These are phyloP conservation scores for Sebastes nivosus DNA, from an alignment of 2,797 vertebrate genomes.

Conservation along the genomic window DNA sequence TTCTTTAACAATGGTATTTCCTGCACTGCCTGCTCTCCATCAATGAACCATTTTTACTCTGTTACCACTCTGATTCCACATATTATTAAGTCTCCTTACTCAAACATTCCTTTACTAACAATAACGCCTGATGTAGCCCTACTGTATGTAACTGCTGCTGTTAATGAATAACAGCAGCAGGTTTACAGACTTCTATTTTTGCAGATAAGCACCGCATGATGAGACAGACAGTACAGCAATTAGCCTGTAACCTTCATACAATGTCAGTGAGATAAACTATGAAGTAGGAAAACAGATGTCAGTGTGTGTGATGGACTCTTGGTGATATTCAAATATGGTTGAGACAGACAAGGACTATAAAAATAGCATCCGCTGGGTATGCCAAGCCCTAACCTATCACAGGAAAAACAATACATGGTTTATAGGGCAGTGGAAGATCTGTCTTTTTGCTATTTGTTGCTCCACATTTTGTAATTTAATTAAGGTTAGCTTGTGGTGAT, in stretches of 20 bases:
- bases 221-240: slow-evolving; percentile 26
- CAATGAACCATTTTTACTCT: slow-evolving; percentile 14
- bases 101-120: slow-evolving; percentile 32
- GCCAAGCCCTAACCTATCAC: neutral
- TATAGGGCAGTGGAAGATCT: neutral
- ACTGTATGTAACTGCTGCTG: neutral
- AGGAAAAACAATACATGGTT: neutral
- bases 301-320: neutral
- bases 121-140: neutral
- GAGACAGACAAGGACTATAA: neutral
- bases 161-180: slow-evolving; percentile 48
- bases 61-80: neutral
- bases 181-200: slow-evolving; percentile 19
- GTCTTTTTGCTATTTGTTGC: neutral
- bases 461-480: neutral
- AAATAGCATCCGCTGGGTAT: slow-evolving; percentile 13
- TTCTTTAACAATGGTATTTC: slow-evolving; percentile 48
- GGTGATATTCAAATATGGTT: slow-evolving; percentile 27
- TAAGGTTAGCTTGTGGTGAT: neutral
- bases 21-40: slow-evolving; percentile 19
- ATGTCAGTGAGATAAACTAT: slow-evolving; percentile 41
- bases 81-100: neutral
- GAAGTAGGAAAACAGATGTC: slow-evolving; percentile 31
- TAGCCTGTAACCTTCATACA: slow-evolving; percentile 21
- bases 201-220: slow-evolving; percentile 32